phyloP scores from a whole-genome alignment of 2,888 invertebrate species.

The Tricholauxania praeusta region DNA sequence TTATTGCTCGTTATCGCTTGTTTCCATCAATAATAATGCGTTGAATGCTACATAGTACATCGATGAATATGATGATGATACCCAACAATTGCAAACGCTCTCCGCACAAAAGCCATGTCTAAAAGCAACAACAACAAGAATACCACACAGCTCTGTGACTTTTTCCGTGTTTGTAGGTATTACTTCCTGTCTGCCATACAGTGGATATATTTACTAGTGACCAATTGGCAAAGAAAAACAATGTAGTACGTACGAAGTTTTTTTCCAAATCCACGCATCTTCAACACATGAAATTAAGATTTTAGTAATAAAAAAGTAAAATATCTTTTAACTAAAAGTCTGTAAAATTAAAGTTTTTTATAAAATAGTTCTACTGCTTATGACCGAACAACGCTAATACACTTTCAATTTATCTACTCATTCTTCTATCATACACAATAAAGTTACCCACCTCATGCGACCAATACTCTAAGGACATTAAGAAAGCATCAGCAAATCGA shows the following conservation, averaged over 20 bases:
- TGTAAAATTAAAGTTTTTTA: too few species aligned
- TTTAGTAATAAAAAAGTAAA: too few species aligned
- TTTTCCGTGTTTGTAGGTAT: not conserved
- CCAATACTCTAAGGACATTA: constrained; percentile 1
- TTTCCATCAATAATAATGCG: constrained; percentile 51
- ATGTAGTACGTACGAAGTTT: not conserved
- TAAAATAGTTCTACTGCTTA: too few species aligned
- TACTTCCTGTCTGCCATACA: not conserved
- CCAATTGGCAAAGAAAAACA: not conserved
- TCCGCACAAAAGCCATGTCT: too few species aligned
- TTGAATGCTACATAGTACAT: not conserved
- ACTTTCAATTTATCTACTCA: constrained; percentile 1
- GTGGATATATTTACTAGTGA: not conserved
- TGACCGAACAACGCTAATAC: not conserved
- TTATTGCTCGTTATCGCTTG: constrained; percentile 49
- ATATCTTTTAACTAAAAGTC: too few species aligned
- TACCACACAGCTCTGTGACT: not conserved
- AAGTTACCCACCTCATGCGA: not conserved
- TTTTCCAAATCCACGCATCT: too few species aligned
- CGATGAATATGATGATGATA: not conserved
- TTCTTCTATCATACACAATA: too few species aligned
- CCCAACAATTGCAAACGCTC: too few species aligned
- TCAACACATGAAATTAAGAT: too few species aligned
- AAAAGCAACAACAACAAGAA: too few species aligned
- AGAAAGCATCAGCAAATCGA: not conserved